Percentiles rank a stretch among this genome's conserved stretches.
Conservation (phyloP, 2,888 invertebrate species). For the Microctonus aethiopoides region DNA sequence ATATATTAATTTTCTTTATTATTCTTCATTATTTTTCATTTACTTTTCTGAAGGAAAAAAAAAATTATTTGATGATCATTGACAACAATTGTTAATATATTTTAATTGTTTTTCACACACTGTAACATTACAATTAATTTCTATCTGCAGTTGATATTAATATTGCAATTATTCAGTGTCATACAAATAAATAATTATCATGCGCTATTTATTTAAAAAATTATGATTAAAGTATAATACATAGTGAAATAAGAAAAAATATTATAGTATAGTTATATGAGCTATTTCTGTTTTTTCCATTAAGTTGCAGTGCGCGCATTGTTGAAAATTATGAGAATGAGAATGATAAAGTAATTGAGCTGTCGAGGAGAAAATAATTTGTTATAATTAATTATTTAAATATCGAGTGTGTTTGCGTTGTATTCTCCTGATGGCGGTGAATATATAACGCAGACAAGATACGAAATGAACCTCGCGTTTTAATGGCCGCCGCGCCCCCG, state of each 20-base stretch:
- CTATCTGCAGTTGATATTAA: neutral
- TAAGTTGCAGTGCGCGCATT: no score
- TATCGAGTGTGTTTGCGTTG: neutral
- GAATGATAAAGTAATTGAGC: no score
- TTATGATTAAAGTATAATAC: no score
- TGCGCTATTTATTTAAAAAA: no score
- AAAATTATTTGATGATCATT: neutral
- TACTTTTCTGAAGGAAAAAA: neutral
- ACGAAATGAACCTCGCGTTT: slow-evolving; percentile 38
- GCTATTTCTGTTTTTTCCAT: no score
- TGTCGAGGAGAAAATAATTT: no score
- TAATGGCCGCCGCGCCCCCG: slow-evolving; percentile 57
- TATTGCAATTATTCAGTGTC: no score
- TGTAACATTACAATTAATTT: neutral
- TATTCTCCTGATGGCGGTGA: neutral
- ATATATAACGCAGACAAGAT: slow-evolving; percentile 10
- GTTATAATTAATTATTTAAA: neutral
- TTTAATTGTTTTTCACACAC: neutral
- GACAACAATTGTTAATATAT: neutral
- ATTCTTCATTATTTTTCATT: neutral
- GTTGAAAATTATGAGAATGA: no score
- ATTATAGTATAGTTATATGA: no score
- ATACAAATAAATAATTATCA: no score
- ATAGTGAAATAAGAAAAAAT: no score
- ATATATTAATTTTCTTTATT: neutral